phyloP scores from a whole-genome alignment of 2,113 vertebrate species.

The Brevimyrus niger region DNA sequence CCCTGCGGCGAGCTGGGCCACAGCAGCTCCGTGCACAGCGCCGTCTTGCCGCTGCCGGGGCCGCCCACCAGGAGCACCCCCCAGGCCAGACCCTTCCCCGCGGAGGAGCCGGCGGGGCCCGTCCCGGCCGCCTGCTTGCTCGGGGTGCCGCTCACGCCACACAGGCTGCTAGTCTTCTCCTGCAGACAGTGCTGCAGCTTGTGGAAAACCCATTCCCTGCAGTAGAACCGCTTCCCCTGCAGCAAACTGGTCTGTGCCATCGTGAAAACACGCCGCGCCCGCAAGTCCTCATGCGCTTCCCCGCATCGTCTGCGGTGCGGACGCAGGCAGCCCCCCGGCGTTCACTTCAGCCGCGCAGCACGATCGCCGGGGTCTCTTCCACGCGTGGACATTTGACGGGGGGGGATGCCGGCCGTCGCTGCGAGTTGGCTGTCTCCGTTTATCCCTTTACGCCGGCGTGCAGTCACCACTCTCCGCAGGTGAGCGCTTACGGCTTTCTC shows the following conservation, averaged over 20 bases:
- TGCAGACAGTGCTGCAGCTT: conserved; percentile 98
- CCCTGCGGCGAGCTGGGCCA: conserved; percentile 82
- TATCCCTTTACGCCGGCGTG: conserved; percentile 7
- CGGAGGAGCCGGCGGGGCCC: conserved; percentile 56
- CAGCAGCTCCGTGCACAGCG: conserved; percentile 85
- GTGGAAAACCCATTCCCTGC: conserved; percentile 98
- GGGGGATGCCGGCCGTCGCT: neutral
- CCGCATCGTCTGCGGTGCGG: conserved; percentile 40
- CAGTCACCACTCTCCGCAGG: neutral
- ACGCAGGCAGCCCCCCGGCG: conserved; percentile 22
- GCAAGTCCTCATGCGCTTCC: conserved; percentile 58
- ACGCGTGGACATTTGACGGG: conserved; percentile 12
- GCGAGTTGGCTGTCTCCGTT: neutral
- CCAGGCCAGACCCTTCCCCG: conserved; percentile 75
- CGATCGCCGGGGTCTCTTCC: neutral
- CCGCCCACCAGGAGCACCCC: conserved; percentile 90
- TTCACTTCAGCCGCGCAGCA: conserved; percentile 41
- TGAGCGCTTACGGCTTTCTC: neutral
- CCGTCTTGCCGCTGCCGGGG: conserved; percentile 90
- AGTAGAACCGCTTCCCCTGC: conserved; percentile 96
- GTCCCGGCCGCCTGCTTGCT: conserved; percentile 53
- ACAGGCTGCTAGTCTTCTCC: conserved; percentile 80
- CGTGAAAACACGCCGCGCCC: conserved; percentile 62
- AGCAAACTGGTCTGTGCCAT: conserved; percentile 96
- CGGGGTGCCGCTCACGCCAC: conserved; percentile 53